phyloP scores from a whole-genome alignment of 2,888 invertebrate genomes.

The Sclerodermus sp. region DNA sequence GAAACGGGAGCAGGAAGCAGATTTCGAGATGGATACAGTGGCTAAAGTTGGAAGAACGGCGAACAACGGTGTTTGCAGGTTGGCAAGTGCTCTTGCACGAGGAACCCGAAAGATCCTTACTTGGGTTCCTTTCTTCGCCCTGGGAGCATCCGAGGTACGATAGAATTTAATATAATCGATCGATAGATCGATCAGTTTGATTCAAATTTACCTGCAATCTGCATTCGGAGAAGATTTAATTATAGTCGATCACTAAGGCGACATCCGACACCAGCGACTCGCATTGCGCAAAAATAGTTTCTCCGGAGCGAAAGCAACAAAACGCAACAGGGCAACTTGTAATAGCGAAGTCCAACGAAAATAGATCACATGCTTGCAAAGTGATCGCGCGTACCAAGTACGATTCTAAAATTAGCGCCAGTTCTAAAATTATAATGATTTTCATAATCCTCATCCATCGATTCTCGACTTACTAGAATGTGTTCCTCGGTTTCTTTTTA shows the following conservation, averaged over 20 bases:
- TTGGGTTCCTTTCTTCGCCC: conserved; percentile 48
- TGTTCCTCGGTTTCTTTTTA: too few species aligned
- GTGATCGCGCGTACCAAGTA: too few species aligned
- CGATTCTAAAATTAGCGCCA: too few species aligned
- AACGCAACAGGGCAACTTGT: conserved; percentile 7
- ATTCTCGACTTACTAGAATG: too few species aligned
- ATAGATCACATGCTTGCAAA: conserved; percentile 13
- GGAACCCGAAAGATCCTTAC: conserved; percentile 49
- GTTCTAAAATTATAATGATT: too few species aligned
- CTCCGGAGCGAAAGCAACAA: conserved; percentile 20
- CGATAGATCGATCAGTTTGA: too few species aligned
- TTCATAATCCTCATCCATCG: too few species aligned
- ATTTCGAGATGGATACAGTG: conserved; percentile 46
- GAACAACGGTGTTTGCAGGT: conserved; percentile 46
- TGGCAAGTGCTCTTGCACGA: conserved; percentile 45
- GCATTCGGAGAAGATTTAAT: too few species aligned
- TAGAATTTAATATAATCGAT: neutral
- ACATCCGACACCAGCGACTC: conserved; percentile 15
- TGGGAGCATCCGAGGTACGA: conserved; percentile 3
- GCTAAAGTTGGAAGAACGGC: conserved; percentile 49
- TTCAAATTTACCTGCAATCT: too few species aligned
- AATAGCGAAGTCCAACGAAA: conserved; percentile 4
- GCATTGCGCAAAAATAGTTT: conserved; percentile 17
- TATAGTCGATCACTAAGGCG: conserved; percentile 10
- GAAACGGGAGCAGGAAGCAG: conserved; percentile 1